Evolutionary conservation across 64 coral and sea anemone genomes (phyloP), one percentile per base, ranked within the genome.

Genomic region (Acropora tenuis): DNA sequence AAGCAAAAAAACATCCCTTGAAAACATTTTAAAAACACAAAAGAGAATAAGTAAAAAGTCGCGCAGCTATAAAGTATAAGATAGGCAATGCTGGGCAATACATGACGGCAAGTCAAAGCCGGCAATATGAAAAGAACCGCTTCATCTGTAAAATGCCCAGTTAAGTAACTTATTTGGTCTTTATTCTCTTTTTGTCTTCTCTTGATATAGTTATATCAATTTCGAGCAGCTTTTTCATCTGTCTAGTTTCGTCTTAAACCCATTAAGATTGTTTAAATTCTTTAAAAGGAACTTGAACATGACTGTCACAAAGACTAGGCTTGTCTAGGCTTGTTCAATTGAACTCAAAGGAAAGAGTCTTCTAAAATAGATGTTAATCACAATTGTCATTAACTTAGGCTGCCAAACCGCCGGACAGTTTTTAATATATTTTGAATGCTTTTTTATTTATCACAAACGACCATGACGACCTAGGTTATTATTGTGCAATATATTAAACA

Each of bases 401-500:
- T 71, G 68, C 5, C 68, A 71, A 71, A 71, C 68, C 68, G 68
- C 68, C 68, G 20, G 68, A 71, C 68, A 71, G 68, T 71, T 71
- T 16, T 71, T 17, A 17, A 10, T 71, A 71, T 71, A 71, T 71
- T 71, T 71, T 71, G 20, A 71, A 71, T 71, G 68, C n/a, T 71
- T 71, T 71, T 71, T 71, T 71, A 71, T 71, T 71, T 71, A 71
- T 71, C 68, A 40, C 68, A 71, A 71, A 71, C 68, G 68, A 71
- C 68, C 68, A 71, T 17, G 68, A 71, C 68, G 68, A 71, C 68
- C 68, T 71, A 10, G 68, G 68, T 71, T 71, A 4, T 17, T 71
- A 71, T 71, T 71, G 68, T 2, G 68, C 68, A 71, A 71, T 30
- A 65, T 65, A 71, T 19, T 71, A 40, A 71, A 71, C 68, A 71